Evolutionary conservation across 2,113 vertebrate species (phyloP), one percentile per base, ranked within the genome.

Genomic region (Salvelinus fontinalis): DNA sequence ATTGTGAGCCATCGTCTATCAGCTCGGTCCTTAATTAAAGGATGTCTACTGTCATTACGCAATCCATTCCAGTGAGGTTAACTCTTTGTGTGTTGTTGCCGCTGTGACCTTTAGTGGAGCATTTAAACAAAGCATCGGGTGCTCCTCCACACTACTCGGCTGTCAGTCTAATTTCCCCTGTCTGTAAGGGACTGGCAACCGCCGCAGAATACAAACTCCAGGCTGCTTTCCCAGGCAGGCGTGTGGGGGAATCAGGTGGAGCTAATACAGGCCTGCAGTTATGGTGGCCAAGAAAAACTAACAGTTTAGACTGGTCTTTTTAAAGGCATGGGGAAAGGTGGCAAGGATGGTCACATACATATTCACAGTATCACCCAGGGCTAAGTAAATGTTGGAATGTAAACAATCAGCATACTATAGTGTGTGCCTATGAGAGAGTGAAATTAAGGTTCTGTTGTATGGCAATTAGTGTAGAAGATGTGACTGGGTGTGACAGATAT

Each of bases 191-290:
- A 71, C 70, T 1, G 12, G 60, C 44, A 51, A 22, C 75, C 1
- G 34, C 74, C 57, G 48, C 62, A 75, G 86, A 86, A 89, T 84
- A 84, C 79, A 79, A 78, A 91, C 84, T 54, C 81, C 73, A 39
- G 54, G 67, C 24, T 1, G 12, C 62, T 62, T 67, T 70, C 11
- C 74, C 27, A 77, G 77, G 74, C 51, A 16, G 77, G 74, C 51
- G 9, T 74, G 76, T 79, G 26, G 78, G 22, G 26, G 79, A 76
- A 77, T 82, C 78, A 78, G 75, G 7, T 13, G 71, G 24, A 59
- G 67, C 75, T 82, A 73, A 81, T 75, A 79, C 73, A 29, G 77
- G 49, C 65, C n/a, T 20, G 59, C n/a, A 0, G 20, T 62, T n/a
- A 16, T 24, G 18, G n/a, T 62, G 11, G 48, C 16, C 62, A 75